Percentiles rank a stretch among this genome's conserved stretches.
These are phyloP conservation scores for Agonopterix arenella DNA, from an alignment of 2,888 invertebrate species.

Conservation along the genomic window DNA sequence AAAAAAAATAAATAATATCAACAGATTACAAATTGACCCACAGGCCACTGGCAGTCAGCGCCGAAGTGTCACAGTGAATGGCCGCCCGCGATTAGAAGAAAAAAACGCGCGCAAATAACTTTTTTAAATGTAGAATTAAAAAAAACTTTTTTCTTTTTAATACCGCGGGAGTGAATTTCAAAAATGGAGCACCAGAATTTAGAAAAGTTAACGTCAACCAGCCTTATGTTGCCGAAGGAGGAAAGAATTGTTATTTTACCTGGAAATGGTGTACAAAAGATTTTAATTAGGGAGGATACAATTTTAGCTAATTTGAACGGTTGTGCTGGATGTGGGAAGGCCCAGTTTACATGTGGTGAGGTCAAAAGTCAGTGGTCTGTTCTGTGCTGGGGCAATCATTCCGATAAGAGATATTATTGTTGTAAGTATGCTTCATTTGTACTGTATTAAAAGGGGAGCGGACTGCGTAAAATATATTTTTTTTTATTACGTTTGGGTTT, in stretches of 20 bases:
- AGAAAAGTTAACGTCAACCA: constrained; percentile 27
- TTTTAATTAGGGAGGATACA: constrained; percentile 60
- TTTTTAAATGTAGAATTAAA: background rate
- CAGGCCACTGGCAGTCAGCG: background rate
- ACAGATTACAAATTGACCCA: background rate
- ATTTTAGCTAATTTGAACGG: constrained; percentile 49
- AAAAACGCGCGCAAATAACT: background rate
- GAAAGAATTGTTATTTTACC: constrained; percentile 39
- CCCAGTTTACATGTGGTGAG: constrained; percentile 51
- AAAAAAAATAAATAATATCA: background rate
- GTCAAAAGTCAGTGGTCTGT: constrained; percentile 59
- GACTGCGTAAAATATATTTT: too few species aligned
- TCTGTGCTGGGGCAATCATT: constrained; percentile 59
- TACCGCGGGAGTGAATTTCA: background rate
- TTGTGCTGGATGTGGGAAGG: constrained; percentile 53
- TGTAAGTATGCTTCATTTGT: constrained; percentile 37
- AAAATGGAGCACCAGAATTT: constrained; percentile 33
- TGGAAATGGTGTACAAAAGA: constrained; percentile 36
- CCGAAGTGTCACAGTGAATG: background rate
- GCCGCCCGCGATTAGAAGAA: background rate
- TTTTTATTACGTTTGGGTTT: too few species aligned
- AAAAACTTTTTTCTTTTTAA: too few species aligned
- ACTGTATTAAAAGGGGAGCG: too few species aligned
- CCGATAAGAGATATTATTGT: constrained; percentile 57
- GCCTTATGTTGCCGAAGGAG: constrained; percentile 36